phyloP scores from a whole-genome alignment of 2,797 vertebrate species.

The Halcyon smyrnensis region DNA sequence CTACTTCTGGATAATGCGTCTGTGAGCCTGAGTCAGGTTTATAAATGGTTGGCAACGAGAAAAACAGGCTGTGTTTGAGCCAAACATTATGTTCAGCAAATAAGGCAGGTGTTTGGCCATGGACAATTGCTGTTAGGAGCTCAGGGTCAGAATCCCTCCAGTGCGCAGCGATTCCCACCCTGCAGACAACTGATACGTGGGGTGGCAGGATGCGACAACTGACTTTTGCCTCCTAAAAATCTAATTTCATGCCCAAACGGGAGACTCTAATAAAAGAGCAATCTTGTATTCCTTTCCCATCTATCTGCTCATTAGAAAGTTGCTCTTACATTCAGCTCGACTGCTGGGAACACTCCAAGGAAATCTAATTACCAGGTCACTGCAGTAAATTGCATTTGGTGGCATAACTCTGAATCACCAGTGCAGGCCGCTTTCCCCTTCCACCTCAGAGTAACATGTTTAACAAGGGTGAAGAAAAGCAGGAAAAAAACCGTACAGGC shows the following conservation, averaged over 20 bases:
- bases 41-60: conserved; percentile 5
- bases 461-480: background rate
- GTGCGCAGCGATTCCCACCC: fast-evolving
- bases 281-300: background rate
- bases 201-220: background rate
- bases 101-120: background rate
- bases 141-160: background rate
- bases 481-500: background rate
- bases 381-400: background rate
- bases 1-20: background rate
- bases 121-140: background rate
- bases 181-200: background rate
- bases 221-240: background rate
- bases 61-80: conserved; percentile 28
- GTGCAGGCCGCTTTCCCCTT: background rate
- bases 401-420: background rate
- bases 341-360: background rate
- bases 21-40: conserved; percentile 17
- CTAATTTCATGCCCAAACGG: background rate
- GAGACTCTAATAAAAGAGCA: background rate
- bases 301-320: background rate
- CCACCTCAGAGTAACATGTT: background rate
- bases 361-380: background rate
- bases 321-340: background rate
- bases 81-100: conserved; percentile 43